Conservation (phyloP, 2,797 vertebrate species). For the Orestias chungarensis region DNA sequence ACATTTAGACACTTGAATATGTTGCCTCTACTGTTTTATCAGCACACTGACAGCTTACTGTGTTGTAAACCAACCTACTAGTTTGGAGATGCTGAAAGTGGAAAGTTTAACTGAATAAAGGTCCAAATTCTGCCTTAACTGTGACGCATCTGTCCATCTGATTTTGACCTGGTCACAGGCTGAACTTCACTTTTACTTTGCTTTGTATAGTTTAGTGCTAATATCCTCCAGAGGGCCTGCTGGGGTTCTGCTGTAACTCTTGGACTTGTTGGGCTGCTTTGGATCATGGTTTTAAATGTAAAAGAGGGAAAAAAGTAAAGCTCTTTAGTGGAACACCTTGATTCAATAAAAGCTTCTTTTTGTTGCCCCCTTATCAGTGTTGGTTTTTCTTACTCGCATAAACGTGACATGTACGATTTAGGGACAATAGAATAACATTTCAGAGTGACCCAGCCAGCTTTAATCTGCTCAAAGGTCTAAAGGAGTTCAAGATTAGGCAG, state of each 20-base stretch:
- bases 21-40: not conserved
- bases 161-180: not conserved
- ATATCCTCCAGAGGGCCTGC: not conserved
- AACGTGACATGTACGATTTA: not conserved
- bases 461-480: not conserved
- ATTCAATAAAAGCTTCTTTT: not conserved
- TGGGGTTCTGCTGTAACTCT: not conserved
- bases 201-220: not conserved
- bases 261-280: not conserved
- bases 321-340: not conserved
- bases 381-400: not conserved
- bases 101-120: not conserved
- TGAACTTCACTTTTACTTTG: not conserved
- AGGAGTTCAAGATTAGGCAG: not conserved
- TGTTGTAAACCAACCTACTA: not conserved
- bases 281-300: slow-evolving; percentile 3
- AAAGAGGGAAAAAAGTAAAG: not conserved
- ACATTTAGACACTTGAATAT: not conserved
- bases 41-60: not conserved
- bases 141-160: no score
- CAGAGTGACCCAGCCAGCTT: not conserved
- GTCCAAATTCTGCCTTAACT: not conserved
- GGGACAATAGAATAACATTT: not conserved
- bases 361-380: not conserved
- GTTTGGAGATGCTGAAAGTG: not conserved